Base-by-base conservation (phyloP, 2,113 vertebrate species). In the Polypterus senegalus region DNA sequence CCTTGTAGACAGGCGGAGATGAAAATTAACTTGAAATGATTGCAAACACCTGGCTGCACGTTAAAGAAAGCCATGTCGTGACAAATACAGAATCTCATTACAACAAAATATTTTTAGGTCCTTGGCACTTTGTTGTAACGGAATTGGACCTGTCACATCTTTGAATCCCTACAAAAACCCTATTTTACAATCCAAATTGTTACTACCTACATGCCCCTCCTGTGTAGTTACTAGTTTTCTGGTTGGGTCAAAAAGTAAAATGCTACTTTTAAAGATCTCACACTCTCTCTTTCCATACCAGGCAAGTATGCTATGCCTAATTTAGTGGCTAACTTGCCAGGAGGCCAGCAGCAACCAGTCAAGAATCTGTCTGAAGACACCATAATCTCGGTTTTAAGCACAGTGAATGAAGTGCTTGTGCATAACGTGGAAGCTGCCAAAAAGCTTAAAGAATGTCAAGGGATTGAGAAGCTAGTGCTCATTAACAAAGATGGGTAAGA, bases 391-490 rank as follows among this genome's bases (percentile, higher is more conserved):
- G 48, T 98, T 61, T 76, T 98, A 66, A 92, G 91, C 69, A 94
- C 92, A 2, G 86, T 98, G 73, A 90, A 91, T 0, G 93, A 97
- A 65, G 89, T 98, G 27, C 84, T 97, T 2, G 84, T 85, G 45
- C 91, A 92, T 64, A 93, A 92, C 62, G 70, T 94, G 9, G 95
- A 97, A 52, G 91, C 92, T 0, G 92, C 92, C 54, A 97, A 92
- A 76, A 90, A 82, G 60, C 86, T 97, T 65, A 83, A 89, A 44
- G 86, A 90, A 72, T 89, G 90, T 0, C 92, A 97, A 67, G 94
- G 93, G 48, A 93, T 98, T 0, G 92, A 97, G 79, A 93, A 91
- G 62, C 74, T 98, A 62, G 94, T 97, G 69, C 83, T 96, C 57
- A 93, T 96, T 71, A 95, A 95, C 83, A 95, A 96, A 61, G 89